Conservation (phyloP, 2,888 invertebrate genomes). For the Parnassius glacialis region DNA sequence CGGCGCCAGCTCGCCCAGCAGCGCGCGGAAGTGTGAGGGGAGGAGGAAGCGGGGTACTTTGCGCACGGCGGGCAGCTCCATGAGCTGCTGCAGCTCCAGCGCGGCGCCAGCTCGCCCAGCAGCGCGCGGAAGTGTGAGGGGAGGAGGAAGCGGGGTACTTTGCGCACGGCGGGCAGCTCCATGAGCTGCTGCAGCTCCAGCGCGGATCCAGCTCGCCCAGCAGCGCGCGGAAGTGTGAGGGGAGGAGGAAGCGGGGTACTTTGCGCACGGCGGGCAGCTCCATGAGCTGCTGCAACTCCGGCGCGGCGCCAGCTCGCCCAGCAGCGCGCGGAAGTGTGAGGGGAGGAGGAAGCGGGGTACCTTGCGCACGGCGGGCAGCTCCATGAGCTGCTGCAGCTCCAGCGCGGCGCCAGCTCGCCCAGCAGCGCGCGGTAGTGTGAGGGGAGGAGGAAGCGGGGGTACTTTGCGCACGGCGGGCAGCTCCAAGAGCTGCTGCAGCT, state of each 20-base stretch:
- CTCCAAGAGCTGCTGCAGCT: too few relatives aligned
- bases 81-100: too few relatives aligned
- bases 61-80: constrained; percentile 79
- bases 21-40: constrained; percentile 54
- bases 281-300: not conserved
- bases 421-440: constrained; percentile 59
- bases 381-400: too few relatives aligned
- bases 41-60: too few relatives aligned
- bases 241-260: too few relatives aligned
- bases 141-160: too few relatives aligned
- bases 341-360: too few relatives aligned
- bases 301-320: constrained; percentile 32
- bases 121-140: constrained; percentile 65
- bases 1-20: constrained; percentile 36
- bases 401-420: constrained; percentile 60
- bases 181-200: too few relatives aligned
- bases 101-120: constrained; percentile 81
- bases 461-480: constrained; percentile 55
- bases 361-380: constrained; percentile 79
- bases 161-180: too few relatives aligned
- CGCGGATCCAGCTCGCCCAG: too few relatives aligned
- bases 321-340: constrained; percentile 67
- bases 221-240: too few relatives aligned
- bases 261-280: too few relatives aligned
- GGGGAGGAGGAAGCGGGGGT: constrained; percentile 57